phyloP scores from a whole-genome alignment of 2,113 vertebrate genomes.

The Erpornis zantholeuca region DNA sequence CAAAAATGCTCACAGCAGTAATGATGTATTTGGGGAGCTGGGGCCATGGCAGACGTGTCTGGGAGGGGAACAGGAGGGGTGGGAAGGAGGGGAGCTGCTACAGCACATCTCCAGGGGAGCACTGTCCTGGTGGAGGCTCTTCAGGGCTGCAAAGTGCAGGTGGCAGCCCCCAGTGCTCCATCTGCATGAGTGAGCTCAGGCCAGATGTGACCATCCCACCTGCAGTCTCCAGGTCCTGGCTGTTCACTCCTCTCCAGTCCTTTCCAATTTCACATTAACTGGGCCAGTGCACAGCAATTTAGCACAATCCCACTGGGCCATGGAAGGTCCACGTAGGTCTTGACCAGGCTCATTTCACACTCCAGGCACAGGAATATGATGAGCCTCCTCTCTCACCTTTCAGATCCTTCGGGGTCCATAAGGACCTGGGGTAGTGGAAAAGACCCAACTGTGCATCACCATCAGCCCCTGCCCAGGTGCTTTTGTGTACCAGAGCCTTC shows the following conservation, averaged over 20 bases:
- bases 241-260: background rate
- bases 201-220: rapidly evolving
- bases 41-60: rapidly evolving
- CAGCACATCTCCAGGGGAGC: background rate
- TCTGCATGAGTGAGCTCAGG: rapidly evolving
- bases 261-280: background rate
- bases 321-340: background rate
- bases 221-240: background rate
- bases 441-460: background rate
- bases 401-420: background rate
- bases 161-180: background rate
- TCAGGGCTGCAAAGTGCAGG: background rate
- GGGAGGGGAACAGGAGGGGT: background rate
- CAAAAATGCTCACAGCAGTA: background rate
- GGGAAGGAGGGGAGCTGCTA: background rate
- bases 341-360: background rate
- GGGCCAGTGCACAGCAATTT: background rate
- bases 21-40: background rate
- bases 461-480: background rate
- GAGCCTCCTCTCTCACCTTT: background rate
- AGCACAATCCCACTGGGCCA: background rate
- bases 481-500: background rate
- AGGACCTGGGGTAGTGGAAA: background rate
- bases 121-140: background rate
- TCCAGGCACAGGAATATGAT: background rate